Evolutionary conservation across 2,888 invertebrate genomes (phyloP).

Genomic region (Stenurella melanura): DNA sequence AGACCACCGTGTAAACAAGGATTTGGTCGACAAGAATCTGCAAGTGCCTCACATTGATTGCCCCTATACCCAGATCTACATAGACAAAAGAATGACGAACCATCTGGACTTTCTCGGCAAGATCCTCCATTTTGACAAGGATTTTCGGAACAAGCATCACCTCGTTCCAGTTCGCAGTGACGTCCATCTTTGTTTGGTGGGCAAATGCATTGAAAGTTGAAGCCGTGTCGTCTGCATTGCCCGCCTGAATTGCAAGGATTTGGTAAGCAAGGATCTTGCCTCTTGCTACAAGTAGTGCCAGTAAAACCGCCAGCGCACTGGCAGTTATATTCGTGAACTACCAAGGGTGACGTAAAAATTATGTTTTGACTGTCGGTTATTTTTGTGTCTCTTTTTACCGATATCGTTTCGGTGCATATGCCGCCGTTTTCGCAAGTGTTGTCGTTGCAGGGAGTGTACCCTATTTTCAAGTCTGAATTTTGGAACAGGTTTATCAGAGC

Average conservation of each 20-base stretch:
- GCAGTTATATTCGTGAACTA: conserved; percentile 86
- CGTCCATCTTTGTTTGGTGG: conserved; percentile 87
- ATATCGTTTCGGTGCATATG: conserved; percentile 82
- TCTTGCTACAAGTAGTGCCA: conserved; percentile 87
- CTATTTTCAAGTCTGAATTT: conserved; percentile 78
- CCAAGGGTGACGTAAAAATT: conserved; percentile 88
- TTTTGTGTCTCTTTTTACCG: conserved; percentile 81
- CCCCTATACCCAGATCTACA: conserved; percentile 95
- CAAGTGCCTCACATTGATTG: conserved; percentile 90
- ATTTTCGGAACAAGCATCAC: conserved; percentile 88
- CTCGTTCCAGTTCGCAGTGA: conserved; percentile 88
- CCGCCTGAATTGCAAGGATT: conserved; percentile 92
- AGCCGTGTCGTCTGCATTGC: conserved; percentile 88
- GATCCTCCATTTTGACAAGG: conserved; percentile 95
- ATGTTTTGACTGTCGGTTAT: conserved; percentile 88
- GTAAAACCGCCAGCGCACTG: conserved; percentile 90
- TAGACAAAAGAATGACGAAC: conserved; percentile 92
- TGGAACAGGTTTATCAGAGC: conserved; percentile 80
- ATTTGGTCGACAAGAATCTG: conserved; percentile 93
- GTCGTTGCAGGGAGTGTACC: conserved; percentile 85
- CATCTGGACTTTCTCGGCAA: conserved; percentile 91
- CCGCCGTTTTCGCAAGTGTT: conserved; percentile 87
- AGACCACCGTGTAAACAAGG: conserved; percentile 94
- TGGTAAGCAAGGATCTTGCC: conserved; percentile 93
- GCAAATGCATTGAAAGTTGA: conserved; percentile 90